phyloP scores from a whole-genome alignment of 2,113 vertebrate species.

The Aegithalos caudatus region DNA sequence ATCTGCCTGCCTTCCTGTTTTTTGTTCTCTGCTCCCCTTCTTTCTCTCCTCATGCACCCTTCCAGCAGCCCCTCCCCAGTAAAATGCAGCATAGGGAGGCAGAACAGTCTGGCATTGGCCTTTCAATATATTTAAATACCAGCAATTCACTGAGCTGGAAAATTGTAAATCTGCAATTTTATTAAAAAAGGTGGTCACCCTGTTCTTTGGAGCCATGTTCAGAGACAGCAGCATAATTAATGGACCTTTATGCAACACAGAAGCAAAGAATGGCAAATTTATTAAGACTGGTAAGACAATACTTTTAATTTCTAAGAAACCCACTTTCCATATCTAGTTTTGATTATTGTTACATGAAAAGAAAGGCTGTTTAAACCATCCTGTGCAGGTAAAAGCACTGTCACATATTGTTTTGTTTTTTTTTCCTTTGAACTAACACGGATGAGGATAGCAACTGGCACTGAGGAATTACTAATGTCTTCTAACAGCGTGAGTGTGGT shows the following conservation, averaged over 20 bases:
- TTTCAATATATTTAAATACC: conserved; percentile 58
- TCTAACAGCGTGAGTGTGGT: not conserved
- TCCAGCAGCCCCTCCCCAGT: not conserved
- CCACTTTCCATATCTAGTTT: not conserved
- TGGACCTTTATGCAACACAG: not conserved
- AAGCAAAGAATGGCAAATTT: conserved; percentile 7
- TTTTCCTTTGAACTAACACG: not conserved
- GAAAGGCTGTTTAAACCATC: not conserved
- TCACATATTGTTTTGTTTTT: not conserved
- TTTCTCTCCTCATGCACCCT: not conserved
- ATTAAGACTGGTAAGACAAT: not conserved
- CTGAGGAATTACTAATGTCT: not conserved
- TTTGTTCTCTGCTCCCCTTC: not conserved
- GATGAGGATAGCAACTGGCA: not conserved
- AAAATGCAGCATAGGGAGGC: not conserved
- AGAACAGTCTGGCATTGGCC: not conserved
- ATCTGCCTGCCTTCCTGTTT: not conserved
- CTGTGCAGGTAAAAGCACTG: not conserved
- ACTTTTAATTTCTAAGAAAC: not conserved
- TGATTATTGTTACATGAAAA: not conserved
- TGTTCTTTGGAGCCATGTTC: conserved; percentile 35
- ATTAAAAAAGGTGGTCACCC: conserved; percentile 48
- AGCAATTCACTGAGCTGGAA: conserved; percentile 62
- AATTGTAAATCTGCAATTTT: conserved; percentile 68
- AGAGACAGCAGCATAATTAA: conserved; percentile 50